phyloP scores from a whole-genome alignment of 2,888 invertebrate species.

The Cordilura impudica region DNA sequence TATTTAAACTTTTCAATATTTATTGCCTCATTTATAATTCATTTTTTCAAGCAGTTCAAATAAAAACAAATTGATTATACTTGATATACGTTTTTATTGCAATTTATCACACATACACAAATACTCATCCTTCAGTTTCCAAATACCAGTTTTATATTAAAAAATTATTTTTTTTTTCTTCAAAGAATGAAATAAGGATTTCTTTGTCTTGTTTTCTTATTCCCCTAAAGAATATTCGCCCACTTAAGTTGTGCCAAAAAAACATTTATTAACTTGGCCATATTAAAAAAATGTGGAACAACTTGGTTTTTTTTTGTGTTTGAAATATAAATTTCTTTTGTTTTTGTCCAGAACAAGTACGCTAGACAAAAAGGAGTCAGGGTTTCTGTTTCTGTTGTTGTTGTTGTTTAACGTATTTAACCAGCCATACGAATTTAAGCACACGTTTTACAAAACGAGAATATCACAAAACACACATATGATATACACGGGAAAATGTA shows the following conservation, averaged over 20 bases:
- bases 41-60: background rate
- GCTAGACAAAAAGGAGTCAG: conserved; percentile 57
- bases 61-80: conserved; percentile 45
- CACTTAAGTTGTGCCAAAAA: conserved; percentile 56
- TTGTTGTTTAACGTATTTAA: conserved; percentile 31
- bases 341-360: conserved; percentile 36
- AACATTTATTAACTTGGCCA: conserved; percentile 52
- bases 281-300: conserved; percentile 26
- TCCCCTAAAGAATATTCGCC: too few relatives aligned
- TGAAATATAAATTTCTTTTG: conserved; percentile 9
- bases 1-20: background rate
- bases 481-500: background rate
- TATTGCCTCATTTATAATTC: background rate
- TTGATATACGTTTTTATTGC: conserved; percentile 36
- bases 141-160: background rate
- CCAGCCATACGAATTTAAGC: conserved; percentile 46
- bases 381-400: background rate
- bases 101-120: conserved; percentile 6
- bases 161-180: conserved; percentile 9
- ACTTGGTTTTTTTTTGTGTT: background rate
- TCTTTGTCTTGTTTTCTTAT: background rate
- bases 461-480: conserved; percentile 11
- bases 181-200: background rate
- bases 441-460: conserved; percentile 37
- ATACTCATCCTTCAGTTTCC: background rate